Evolutionary conservation across 2,888 invertebrate genomes (phyloP), one percentile per base, ranked within the genome.

Genomic region (Lithophane ornitopus): DNA sequence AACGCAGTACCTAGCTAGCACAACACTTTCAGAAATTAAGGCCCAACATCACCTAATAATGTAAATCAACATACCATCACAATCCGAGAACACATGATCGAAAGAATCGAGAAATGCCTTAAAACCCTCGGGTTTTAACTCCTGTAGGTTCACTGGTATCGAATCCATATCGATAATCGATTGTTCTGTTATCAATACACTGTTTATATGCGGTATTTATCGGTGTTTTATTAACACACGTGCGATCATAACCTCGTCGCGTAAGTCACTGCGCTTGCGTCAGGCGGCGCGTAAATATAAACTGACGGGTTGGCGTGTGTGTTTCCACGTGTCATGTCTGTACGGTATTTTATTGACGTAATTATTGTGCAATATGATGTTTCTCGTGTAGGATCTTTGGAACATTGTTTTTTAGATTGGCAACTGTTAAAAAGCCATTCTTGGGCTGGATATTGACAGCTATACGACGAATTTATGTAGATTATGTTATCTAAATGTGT

Each of bases 31-130:
- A 34, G 56, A 70, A 82, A 76, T 44, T 62, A 46, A 39, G n/a
- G 34, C 8, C 22, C 1, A 8, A 14, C n/a, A 49, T n/a, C 0
- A 46, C 41, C 0, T 1, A 16, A 34, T 41, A 63, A 68, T 28
- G 34, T 12, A 72, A 39, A 44, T 66, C 49, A 81, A 93, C 97
- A 93, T 92, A 97, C 98, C 98, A 92, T 98, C 98, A 91, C 98
- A 98, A 91, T 98, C 98, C 63, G 98, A 97, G 78, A 98, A 96
- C 70, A 98, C 97, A 85, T 97, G 97, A 90, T 98, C 98, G 85
- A 98, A 97, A 2, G 97, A 97, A 84, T 97, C 94, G 16, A 98
- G 82, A 87, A 97, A 97, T 77, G 91, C 89, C 82, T 95, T 93
- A 26, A 97, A 92, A 63, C 96, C 96, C 62, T 92, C 92, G 70